A percentile compares a stretch with the other conserved stretches of the same genome.
phyloP scores from a whole-genome alignment of 2,797 vertebrate genomes.

The Salarias fasciatus region DNA sequence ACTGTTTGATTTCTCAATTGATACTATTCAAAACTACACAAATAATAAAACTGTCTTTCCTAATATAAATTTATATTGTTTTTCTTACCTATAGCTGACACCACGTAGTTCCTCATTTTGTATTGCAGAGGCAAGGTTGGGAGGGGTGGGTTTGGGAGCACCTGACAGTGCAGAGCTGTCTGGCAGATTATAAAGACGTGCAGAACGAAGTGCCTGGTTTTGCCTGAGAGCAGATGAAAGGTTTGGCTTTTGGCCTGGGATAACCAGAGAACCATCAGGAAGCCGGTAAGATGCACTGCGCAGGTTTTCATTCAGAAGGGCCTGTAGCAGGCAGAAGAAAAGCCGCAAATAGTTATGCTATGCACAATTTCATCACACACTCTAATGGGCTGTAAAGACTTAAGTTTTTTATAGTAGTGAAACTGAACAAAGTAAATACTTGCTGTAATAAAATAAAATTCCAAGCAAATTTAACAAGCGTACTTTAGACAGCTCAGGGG shows the following conservation, averaged over 20 bases:
- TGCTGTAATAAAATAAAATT: constrained; percentile 1
- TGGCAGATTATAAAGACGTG: constrained; percentile 68
- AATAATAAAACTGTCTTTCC: no score
- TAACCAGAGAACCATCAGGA: constrained; percentile 74
- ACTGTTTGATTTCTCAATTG: constrained; percentile 1
- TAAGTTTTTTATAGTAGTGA: constrained; percentile 4
- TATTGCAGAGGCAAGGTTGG: constrained; percentile 62
- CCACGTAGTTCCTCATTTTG: constrained; percentile 62
- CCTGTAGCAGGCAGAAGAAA: constrained; percentile 46
- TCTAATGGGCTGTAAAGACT: neutral
- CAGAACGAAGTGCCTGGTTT: constrained; percentile 67
- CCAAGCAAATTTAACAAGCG: constrained; percentile 25
- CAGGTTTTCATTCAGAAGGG: constrained; percentile 72
- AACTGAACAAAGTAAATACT: neutral
- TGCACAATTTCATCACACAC: neutral
- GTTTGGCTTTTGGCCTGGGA: constrained; percentile 79
- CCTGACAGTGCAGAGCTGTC: constrained; percentile 70
- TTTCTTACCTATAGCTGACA: constrained; percentile 59
- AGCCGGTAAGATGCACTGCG: constrained; percentile 76
- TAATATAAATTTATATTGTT: neutral
- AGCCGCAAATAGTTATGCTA: constrained; percentile 1
- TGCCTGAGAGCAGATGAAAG: constrained; percentile 73
- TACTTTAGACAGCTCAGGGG: constrained; percentile 72
- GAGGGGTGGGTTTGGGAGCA: constrained; percentile 63
- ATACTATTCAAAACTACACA: no score